Percentiles rank a stretch among this genome's conserved stretches.
These are phyloP conservation scores for Drosophila nr. medialis DNA, from an alignment of 2,888 invertebrate genomes.

Conservation along the genomic window DNA sequence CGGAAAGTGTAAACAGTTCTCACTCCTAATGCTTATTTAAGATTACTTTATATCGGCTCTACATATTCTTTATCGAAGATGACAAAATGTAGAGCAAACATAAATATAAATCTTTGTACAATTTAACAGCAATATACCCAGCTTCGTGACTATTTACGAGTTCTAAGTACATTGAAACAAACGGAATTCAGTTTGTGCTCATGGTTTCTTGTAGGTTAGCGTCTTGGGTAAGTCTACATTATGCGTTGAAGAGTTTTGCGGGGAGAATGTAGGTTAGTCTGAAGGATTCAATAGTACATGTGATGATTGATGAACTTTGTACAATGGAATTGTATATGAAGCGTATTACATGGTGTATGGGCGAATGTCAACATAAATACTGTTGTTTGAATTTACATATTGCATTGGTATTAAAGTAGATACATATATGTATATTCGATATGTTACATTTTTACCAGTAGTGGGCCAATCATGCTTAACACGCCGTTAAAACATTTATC, in stretches of 20 bases:
- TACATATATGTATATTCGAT: slow-evolving; percentile 49
- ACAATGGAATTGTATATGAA: slow-evolving; percentile 44
- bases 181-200: slow-evolving; percentile 32
- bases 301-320: slow-evolving; percentile 49
- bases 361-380: slow-evolving; percentile 43
- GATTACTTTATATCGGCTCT: not conserved
- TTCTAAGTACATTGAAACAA: slow-evolving; percentile 7
- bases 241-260: slow-evolving; percentile 17
- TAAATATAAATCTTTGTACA: not conserved
- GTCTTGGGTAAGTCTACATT: slow-evolving; percentile 23
- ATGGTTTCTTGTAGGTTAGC: slow-evolving; percentile 4
- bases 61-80: not conserved
- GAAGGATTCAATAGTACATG: slow-evolving; percentile 25
- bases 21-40: slow-evolving; percentile 5
- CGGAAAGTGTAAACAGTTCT: not conserved
- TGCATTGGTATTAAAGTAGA: slow-evolving; percentile 45
- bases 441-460: slow-evolving; percentile 82
- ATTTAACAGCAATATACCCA: slow-evolving; percentile 4
- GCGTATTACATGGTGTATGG: slow-evolving; percentile 33
- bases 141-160: not conserved
- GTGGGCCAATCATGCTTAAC: slow-evolving; percentile 85
- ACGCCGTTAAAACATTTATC: slow-evolving; percentile 79
- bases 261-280: slow-evolving; percentile 9
- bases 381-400: slow-evolving; percentile 35
- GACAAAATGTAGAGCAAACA: slow-evolving; percentile 8